Evolutionary conservation across 2,888 invertebrate genomes (phyloP).

Genomic region (Ichneumoninae sp.): DNA sequence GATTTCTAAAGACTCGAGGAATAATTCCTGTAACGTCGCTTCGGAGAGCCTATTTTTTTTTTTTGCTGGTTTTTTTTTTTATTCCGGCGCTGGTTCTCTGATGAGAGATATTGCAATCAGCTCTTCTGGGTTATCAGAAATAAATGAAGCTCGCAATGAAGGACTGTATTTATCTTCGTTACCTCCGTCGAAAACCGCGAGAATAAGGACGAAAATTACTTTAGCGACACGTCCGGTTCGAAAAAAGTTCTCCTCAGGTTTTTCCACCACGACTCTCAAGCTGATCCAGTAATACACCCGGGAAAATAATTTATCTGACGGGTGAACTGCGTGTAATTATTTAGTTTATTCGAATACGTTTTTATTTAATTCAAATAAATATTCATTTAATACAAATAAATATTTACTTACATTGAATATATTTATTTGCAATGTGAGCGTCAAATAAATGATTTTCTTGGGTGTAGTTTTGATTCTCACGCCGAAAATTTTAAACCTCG

Average conservation of each 20-base stretch:
- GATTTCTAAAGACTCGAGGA: conserved; percentile 53
- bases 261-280: neutral
- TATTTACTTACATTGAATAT: too few species aligned
- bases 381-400: too few species aligned
- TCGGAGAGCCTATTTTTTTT: conserved; percentile 6
- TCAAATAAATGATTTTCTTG: too few species aligned
- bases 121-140: conserved; percentile 43
- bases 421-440: too few species aligned
- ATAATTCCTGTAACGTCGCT: conserved; percentile 36
- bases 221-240: too few species aligned
- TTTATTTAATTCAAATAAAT: too few species aligned
- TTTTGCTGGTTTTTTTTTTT: neutral
- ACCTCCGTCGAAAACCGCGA: neutral
- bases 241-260: too few species aligned
- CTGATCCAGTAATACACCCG: neutral
- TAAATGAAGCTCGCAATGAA: conserved; percentile 30
- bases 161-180: conserved; percentile 15
- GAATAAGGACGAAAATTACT: neutral
- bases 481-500: too few species aligned
- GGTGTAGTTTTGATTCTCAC: too few species aligned
- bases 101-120: conserved; percentile 63
- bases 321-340: too few species aligned
- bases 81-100: conserved; percentile 18
- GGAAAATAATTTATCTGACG: too few species aligned
- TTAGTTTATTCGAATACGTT: too few species aligned